Percentiles rank a stretch among this genome's conserved stretches.
Conservation (phyloP, 1,140 invertebrate species). For the Orius insidiosus region DNA sequence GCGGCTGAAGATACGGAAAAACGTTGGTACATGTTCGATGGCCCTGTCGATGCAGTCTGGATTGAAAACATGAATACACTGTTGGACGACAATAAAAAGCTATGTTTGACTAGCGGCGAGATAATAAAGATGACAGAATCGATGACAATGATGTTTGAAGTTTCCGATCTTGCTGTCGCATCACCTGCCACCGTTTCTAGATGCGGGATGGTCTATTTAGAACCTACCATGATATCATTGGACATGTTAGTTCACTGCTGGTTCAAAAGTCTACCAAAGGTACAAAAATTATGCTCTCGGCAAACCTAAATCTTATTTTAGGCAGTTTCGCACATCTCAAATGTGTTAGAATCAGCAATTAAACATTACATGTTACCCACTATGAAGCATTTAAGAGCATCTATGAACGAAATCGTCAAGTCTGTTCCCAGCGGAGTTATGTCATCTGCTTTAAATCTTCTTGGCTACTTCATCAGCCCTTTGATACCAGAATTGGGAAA, state of each 20-base stretch:
- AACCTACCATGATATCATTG: constrained; percentile 46
- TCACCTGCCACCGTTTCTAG: constrained; percentile 65
- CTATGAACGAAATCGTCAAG: constrained; percentile 31
- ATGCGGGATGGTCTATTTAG: constrained; percentile 71
- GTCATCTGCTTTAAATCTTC: constrained; percentile 35
- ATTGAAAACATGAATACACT: constrained; percentile 69
- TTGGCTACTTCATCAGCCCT: constrained; percentile 36
- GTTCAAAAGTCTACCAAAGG: constrained; percentile 32
- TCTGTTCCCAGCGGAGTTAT: constrained; percentile 39
- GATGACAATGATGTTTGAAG: constrained; percentile 34
- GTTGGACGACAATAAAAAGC: constrained; percentile 80
- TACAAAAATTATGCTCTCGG: constrained; percentile 35
- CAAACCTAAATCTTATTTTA: too few species aligned
- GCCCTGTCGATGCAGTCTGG: constrained; percentile 58
- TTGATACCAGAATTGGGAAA: constrained; percentile 35
- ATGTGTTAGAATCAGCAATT: too few species aligned
- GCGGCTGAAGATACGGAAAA: constrained; percentile 20
- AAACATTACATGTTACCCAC: constrained; percentile 35
- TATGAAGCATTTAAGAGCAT: constrained; percentile 31
- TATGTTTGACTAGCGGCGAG: constrained; percentile 60
- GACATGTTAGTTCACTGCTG: constrained; percentile 37
- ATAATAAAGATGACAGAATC: constrained; percentile 54
- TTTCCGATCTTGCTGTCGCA: constrained; percentile 51
- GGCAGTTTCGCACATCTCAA: constrained; percentile 42
- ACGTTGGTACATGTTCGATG: constrained; percentile 70